Base-by-base conservation (phyloP, 1,140 invertebrate genomes). In the Drosophila watanabei region DNA sequence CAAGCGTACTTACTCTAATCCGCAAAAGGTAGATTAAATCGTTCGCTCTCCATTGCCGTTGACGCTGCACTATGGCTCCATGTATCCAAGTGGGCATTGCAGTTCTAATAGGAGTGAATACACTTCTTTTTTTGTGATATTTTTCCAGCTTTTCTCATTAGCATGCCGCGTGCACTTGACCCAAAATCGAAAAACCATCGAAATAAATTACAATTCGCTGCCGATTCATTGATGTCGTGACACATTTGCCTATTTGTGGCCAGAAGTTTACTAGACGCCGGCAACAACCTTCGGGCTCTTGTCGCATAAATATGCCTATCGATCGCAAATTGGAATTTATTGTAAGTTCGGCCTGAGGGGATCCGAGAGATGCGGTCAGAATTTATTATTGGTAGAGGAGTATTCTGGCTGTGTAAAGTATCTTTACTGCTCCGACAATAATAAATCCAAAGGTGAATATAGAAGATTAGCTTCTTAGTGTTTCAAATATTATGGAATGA, bases 11-110 rank as follows among this genome's bases (percentile, higher is more conserved):
- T 58, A 80, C 87, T 92, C 91, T 92, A 92, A 92, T 92, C 91
- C 59, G 91, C 85, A 75, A 52, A 90, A 92, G 91, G 91, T 84
- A 92, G 91, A 92, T 78, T 5, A 75, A 92, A 89, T 92, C 91
- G 91, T 92, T 92, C 87, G 59, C 66, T 82, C 79, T 73, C 51
- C 20, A 68, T 28, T 75, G 75, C 91, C 91, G 91, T 92, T 90
- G 86, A 90, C 86, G 30, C 86, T 88, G 84, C 77, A 89, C 65
- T 90, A 85, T 59, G 11, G 81, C 18, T 79, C 84, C 83, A 79
- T 87, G 57, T 63, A 46, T 62, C n/a, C 75, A 85, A 85, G 86
- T 90, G 86, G 61, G 54, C 84, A 89, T 81, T 88, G 81, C 85
- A 85, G 85, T 68, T 88, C 73, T 32, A n/a, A 89, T 51, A 24